These are phyloP conservation scores for Cephalopholis sonnerati DNA, from an alignment of 2,113 vertebrate genomes.

Conservation along the genomic window DNA sequence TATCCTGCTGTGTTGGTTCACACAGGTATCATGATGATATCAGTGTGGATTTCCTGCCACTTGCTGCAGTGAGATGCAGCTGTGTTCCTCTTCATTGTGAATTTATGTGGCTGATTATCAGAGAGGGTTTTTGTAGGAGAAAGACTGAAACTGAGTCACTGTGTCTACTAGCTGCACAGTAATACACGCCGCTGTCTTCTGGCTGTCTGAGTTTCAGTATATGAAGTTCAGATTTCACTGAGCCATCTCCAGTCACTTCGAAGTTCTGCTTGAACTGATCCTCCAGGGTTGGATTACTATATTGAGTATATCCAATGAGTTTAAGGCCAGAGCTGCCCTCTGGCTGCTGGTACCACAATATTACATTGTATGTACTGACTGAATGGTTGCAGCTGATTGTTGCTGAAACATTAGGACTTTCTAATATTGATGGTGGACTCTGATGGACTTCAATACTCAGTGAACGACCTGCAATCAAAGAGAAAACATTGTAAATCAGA, in stretches of 20 bases:
- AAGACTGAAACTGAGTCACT: slow-evolving; percentile 31
- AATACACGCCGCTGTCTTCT: slow-evolving; percentile 69
- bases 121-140: slow-evolving; percentile 50
- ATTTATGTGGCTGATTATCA: neutral
- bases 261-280: neutral
- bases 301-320: neutral
- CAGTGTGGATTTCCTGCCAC: slow-evolving; percentile 1
- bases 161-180: slow-evolving; percentile 70
- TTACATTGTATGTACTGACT: neutral
- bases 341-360: slow-evolving; percentile 54
- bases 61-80: slow-evolving; percentile 9
- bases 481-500: neutral
- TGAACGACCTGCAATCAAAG: slow-evolving; percentile 49
- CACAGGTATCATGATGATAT: slow-evolving; percentile 11
- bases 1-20: neutral
- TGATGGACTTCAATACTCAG: slow-evolving; percentile 49
- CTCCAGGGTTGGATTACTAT: rapidly evolving
- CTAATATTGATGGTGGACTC: slow-evolving; percentile 43
- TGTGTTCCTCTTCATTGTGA: slow-evolving; percentile 1
- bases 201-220: slow-evolving; percentile 15
- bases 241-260: slow-evolving; percentile 41
- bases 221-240: slow-evolving; percentile 4
- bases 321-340: slow-evolving; percentile 13
- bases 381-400: slow-evolving; percentile 54
- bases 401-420: neutral